Percentiles rank a stretch among this genome's conserved stretches.
phyloP scores from a whole-genome alignment of 2,888 invertebrate genomes.

The Drosophila borealis region DNA sequence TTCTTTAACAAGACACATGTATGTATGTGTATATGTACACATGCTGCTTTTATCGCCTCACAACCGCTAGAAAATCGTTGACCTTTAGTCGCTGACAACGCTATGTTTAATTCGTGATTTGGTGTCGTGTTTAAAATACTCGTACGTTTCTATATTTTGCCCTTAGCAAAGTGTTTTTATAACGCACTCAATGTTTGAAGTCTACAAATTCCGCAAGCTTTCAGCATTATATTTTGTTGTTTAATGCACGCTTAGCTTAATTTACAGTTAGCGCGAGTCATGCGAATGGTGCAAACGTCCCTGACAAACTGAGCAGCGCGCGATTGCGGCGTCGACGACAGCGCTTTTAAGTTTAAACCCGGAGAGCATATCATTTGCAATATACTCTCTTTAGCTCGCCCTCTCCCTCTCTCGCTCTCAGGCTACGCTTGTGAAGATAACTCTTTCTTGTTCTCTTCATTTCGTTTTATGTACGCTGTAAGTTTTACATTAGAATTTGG shows the following conservation, averaged over 20 bases:
- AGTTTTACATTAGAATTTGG: slow-evolving; percentile 25
- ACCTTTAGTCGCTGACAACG: slow-evolving; percentile 63
- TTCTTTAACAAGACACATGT: slow-evolving; percentile 11
- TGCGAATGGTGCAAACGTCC: slow-evolving; percentile 42
- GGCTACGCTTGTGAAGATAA: background rate
- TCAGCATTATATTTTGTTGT: slow-evolving; percentile 20
- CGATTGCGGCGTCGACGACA: slow-evolving; percentile 15
- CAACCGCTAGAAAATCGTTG: slow-evolving; percentile 50
- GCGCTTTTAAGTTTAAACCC: slow-evolving; percentile 9
- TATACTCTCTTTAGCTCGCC: background rate
- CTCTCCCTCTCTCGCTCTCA: background rate
- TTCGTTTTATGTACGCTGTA: slow-evolving; percentile 1
- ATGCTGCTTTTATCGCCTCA: slow-evolving; percentile 62
- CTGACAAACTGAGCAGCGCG: slow-evolving; percentile 50
- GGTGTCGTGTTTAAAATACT: slow-evolving; percentile 8
- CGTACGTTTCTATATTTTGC: slow-evolving; percentile 3
- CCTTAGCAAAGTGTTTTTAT: slow-evolving; percentile 19
- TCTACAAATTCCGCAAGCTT: slow-evolving; percentile 24
- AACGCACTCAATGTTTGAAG: slow-evolving; percentile 30
- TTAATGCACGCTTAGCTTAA: slow-evolving; percentile 14
- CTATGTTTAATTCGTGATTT: slow-evolving; percentile 25
- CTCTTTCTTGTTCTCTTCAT: slow-evolving; percentile 1
- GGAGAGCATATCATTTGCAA: background rate
- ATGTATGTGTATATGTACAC: slow-evolving; percentile 9
- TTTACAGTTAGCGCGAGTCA: slow-evolving; percentile 21